Evolutionary conservation across 2,888 invertebrate genomes (phyloP), one percentile per base, ranked within the genome.

Genomic region (Clunio marinus): DNA sequence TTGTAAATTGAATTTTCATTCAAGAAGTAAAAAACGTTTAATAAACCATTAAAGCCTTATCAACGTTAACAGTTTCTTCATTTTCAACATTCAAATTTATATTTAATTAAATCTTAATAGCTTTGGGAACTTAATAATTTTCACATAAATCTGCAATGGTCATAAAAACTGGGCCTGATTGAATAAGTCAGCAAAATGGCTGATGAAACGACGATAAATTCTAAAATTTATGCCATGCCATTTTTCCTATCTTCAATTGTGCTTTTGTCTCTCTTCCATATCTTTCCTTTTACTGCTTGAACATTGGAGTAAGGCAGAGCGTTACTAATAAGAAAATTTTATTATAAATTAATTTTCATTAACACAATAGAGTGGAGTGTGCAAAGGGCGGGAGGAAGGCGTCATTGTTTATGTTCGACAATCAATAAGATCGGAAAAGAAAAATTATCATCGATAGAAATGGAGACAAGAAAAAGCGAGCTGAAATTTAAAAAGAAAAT

Each of bases 271-370:
- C n/a, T n/a, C n/a, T n/a, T n/a, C n/a, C n/a, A n/a, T n/a, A n/a
- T n/a, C n/a, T n/a, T n/a, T n/a, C n/a, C n/a, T n/a, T n/a, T n/a
- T n/a, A n/a, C n/a, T n/a, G n/a, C n/a, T n/a, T n/a, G n/a, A n/a
- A n/a, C n/a, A n/a, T n/a, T n/a, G 20, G 41, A 32, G 8, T 32
- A 32, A 13, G 35, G n/a, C n/a, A n/a, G 13, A 32, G 35, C 35
- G 35, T 32, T 32, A 13, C 35, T 32, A 32, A 32, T 32, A 32
- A 32, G 35, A 32, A 32, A 32, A 32, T 32, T 13, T 41, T 22
- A 51, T 51, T n/a, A 51, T 22, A 51, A 51, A 22, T 51, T 51
- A 51, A 51, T 22, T 51, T 51, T 51, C 51, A 51, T 51, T 51
- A 51, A 22, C 45, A 15, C 20, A 51, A 22, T 3, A n/a, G 51